Evolutionary conservation across 53 echinoderm and acorn worm species (phyloP).

Genomic region (Zoroaster sp.): DNA sequence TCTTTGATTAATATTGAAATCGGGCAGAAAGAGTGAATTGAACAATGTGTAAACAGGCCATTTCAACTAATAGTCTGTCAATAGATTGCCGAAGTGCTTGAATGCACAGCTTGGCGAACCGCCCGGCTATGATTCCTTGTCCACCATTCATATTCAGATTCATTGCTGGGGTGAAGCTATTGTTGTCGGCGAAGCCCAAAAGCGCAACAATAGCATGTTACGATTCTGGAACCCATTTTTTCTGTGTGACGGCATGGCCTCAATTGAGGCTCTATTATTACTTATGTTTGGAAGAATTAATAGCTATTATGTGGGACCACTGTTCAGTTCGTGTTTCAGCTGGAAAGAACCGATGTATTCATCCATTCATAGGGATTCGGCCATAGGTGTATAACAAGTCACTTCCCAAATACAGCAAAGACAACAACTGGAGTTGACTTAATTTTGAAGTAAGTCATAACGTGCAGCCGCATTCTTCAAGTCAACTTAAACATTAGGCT

Average conservation of each 20-base stretch:
- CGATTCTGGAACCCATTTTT: not conserved
- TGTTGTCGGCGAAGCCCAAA: not conserved
- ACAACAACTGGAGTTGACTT: not conserved
- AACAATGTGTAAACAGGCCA: constrained; percentile 47
- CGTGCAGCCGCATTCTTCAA: not conserved
- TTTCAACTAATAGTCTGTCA: constrained; percentile 42
- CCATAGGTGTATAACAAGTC: not conserved
- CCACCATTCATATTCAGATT: constrained; percentile 34
- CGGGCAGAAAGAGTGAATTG: constrained; percentile 43
- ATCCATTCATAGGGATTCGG: not conserved
- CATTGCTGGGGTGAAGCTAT: not conserved
- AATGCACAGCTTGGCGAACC: not conserved
- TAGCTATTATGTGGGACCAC: not conserved
- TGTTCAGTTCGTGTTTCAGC: constrained; percentile 1
- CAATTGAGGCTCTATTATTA: not conserved
- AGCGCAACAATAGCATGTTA: not conserved
- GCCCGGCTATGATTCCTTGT: not conserved
- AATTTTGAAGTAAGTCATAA: not conserved
- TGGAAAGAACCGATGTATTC: not conserved
- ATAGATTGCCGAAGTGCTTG: not conserved
- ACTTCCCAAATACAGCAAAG: not conserved
- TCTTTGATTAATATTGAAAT: constrained; percentile 52
- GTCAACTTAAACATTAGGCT: constrained; percentile 9
- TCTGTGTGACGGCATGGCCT: not conserved
- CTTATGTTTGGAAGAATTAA: constrained; percentile 12